A percentile compares a stretch with the other conserved stretches of the same genome.
Evolutionary conservation across 2,888 invertebrate genomes (phyloP).

Genomic region (Agonopterix arenella): DNA sequence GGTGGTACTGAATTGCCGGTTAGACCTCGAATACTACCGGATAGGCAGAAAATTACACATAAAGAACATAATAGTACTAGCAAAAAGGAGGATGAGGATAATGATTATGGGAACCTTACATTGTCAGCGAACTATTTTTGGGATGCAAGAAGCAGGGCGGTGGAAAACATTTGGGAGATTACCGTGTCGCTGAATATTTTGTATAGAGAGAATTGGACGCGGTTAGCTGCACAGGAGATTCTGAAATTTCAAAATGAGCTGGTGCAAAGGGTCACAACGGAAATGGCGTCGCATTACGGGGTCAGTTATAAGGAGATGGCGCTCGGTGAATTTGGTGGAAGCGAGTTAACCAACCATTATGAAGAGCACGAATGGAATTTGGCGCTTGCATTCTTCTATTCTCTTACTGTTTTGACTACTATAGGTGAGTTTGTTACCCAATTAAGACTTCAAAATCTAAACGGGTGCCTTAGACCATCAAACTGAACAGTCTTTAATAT

Average conservation of each 20-base stretch:
- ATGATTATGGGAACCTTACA: conserved; percentile 56
- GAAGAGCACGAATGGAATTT: conserved; percentile 90
- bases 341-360: conserved; percentile 57
- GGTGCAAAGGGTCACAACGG: conserved; percentile 86
- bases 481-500: no score
- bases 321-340: conserved; percentile 60
- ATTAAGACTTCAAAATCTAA: no score
- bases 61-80: conserved; percentile 64
- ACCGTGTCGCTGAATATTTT: conserved; percentile 92
- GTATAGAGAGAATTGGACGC: conserved; percentile 93
- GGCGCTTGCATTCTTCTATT: conserved; percentile 94
- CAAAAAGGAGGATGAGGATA: conserved; percentile 56
- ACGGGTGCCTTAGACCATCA: no score
- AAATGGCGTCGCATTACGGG: conserved; percentile 81
- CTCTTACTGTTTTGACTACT: conserved; percentile 94
- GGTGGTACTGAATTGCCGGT: conserved; percentile 78
- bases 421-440: conserved; percentile 80
- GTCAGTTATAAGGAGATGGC: conserved; percentile 73
- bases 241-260: conserved; percentile 90
- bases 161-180: conserved; percentile 94
- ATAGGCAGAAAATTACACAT: conserved; percentile 68
- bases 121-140: conserved; percentile 69
- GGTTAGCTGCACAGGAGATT: conserved; percentile 86
- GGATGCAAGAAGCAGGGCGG: conserved; percentile 77
- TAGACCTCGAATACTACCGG: conserved; percentile 65